These are phyloP conservation scores for Melozone crissalis DNA, from an alignment of 2,113 vertebrate species.

Conservation along the genomic window DNA sequence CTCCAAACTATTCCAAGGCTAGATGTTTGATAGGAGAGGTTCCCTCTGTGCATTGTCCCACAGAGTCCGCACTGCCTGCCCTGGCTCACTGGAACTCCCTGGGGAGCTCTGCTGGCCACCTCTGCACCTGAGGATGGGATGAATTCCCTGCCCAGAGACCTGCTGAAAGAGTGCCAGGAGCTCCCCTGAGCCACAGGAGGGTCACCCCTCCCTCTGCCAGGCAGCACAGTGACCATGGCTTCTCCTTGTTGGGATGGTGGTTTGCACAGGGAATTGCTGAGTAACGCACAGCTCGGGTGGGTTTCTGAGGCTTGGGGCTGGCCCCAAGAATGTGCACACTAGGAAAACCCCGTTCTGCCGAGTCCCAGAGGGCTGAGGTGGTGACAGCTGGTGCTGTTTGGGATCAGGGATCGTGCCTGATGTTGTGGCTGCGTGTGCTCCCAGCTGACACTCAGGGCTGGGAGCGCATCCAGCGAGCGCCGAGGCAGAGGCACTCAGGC, in stretches of 20 bases:
- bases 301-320: neutral
- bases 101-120: neutral
- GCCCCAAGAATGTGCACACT: neutral
- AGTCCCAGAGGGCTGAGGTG: neutral
- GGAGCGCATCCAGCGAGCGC: neutral
- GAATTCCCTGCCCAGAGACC: neutral
- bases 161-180: neutral
- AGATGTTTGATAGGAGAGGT: neutral
- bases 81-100: neutral
- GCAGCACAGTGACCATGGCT: neutral
- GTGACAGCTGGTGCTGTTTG: constrained; percentile 38
- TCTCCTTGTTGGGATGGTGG: neutral
- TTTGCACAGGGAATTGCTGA: neutral
- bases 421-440: neutral
- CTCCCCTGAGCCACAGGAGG: neutral
- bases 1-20: neutral
- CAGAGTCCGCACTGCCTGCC: neutral
- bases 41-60: neutral
- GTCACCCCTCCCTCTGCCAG: neutral
- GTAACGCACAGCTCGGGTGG: neutral
- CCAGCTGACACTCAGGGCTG: constrained; percentile 2
- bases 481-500: neutral
- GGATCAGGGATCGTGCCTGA: neutral
- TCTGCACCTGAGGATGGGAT: neutral
- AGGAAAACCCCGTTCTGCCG: neutral